These are phyloP conservation scores for Xestia ashworthii DNA, from an alignment of 2,888 invertebrate genomes.

Conservation along the genomic window DNA sequence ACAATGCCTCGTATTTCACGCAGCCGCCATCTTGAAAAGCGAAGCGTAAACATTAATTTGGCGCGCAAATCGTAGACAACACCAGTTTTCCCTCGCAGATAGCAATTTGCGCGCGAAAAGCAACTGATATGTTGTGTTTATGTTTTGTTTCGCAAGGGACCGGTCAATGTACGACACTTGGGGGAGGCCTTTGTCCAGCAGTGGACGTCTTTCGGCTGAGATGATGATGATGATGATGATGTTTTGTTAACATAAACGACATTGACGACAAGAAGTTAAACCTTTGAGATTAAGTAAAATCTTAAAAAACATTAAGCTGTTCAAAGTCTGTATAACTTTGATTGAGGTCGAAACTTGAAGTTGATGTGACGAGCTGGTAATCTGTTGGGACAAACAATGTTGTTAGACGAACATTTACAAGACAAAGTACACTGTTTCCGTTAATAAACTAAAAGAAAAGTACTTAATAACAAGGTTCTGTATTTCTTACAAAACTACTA, in stretches of 20 bases:
- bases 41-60: slow-evolving; percentile 19
- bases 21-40: slow-evolving; percentile 30
- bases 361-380: slow-evolving; percentile 26
- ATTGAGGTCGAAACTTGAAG: no score
- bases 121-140: slow-evolving; percentile 3
- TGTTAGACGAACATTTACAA: not conserved
- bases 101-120: slow-evolving; percentile 43
- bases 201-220: no score
- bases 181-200: no score
- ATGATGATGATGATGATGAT: no score
- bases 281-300: slow-evolving; percentile 40
- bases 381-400: slow-evolving; percentile 16
- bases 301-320: slow-evolving; percentile 28
- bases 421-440: not conserved
- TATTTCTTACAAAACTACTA: not conserved
- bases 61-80: slow-evolving; percentile 35
- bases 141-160: slow-evolving; percentile 34
- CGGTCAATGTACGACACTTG: no score
- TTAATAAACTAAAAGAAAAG: not conserved
- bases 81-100: slow-evolving; percentile 10
- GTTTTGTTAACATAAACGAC: slow-evolving; percentile 33
- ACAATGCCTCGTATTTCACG: not conserved
- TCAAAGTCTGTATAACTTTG: slow-evolving; percentile 37
- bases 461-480: not conserved
- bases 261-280: slow-evolving; percentile 38